Percentiles rank a stretch among this genome's conserved stretches.
Conservation (phyloP, 2,113 vertebrate species). For the Triplophysa rosa region DNA sequence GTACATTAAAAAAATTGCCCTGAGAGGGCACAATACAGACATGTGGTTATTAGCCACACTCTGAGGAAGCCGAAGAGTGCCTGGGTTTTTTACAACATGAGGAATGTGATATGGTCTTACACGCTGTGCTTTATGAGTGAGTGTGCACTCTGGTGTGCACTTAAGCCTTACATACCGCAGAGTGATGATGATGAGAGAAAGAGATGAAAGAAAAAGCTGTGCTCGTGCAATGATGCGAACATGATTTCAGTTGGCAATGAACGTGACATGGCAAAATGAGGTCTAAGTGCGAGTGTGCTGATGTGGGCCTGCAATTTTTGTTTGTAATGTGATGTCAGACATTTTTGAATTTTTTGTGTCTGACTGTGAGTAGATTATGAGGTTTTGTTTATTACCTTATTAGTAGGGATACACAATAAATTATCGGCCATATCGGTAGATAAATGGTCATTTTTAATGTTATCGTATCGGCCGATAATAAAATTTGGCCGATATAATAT, state of each 20-base stretch:
- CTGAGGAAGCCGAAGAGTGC: neutral
- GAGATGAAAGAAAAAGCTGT: neutral
- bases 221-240: neutral
- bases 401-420: too few species aligned
- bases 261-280: neutral
- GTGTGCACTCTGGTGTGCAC: neutral
- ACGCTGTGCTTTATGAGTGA: neutral
- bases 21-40: conserved; percentile 18
- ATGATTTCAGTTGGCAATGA: neutral
- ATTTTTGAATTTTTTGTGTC: neutral
- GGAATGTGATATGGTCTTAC: neutral
- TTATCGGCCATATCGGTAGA: too few species aligned
- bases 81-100: conserved; percentile 16
- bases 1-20: conserved; percentile 15
- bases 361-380: neutral
- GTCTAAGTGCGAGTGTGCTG: neutral
- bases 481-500: too few species aligned
- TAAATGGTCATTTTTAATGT: too few species aligned
- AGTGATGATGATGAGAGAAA: neutral
- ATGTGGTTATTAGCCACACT: conserved; percentile 38
- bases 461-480: too few species aligned
- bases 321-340: neutral
- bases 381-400: neutral
- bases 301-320: neutral
- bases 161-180: neutral